Conservation (phyloP, 2,888 invertebrate species). For the Harpalus rubripes region DNA sequence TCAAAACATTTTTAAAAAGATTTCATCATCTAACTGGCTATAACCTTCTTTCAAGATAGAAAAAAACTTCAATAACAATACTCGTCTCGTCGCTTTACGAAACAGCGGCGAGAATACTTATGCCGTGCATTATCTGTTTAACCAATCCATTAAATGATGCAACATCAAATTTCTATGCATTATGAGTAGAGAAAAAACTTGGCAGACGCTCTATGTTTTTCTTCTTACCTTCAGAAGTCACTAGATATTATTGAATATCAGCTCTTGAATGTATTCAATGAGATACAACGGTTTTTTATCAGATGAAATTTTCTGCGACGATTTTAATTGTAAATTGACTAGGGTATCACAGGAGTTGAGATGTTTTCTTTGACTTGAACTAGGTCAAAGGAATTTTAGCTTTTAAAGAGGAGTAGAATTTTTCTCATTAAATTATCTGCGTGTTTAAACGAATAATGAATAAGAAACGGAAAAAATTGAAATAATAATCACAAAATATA, state of each 20-base stretch:
- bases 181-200: conserved; percentile 1
- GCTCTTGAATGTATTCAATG: neutral
- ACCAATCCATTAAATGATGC: conserved; percentile 35
- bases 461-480: no score
- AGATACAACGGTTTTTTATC: neutral
- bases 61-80: conserved; percentile 25
- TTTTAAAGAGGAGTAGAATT: neutral
- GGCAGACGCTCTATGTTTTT: no score
- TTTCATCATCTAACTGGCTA: conserved; percentile 1
- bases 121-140: conserved; percentile 22
- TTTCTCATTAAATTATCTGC: no score
- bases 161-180: conserved; percentile 41
- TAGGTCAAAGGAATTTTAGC: neutral
- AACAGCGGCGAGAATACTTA: neutral
- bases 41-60: neutral
- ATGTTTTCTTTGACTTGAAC: neutral
- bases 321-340: neutral
- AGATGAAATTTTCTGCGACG: neutral
- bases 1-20: conserved; percentile 10
- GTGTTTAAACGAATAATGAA: no score
- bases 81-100: conserved; percentile 10
- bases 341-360: neutral
- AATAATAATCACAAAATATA: no score
- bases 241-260: neutral
- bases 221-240: no score